Evolutionary conservation across 2,797 vertebrate species (phyloP).

Genomic region (Acanthurus tractus): DNA sequence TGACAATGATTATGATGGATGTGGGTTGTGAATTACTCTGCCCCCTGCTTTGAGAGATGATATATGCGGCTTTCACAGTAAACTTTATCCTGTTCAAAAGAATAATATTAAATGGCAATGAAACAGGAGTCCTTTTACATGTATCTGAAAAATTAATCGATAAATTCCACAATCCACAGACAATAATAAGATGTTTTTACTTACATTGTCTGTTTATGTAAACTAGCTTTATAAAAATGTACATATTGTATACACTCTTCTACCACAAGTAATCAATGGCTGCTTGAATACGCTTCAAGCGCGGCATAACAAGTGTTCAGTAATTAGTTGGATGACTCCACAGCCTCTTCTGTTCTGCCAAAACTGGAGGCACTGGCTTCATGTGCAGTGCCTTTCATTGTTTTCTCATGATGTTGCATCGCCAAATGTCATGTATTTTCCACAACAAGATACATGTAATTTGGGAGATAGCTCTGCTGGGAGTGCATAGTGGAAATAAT

Average conservation of each 20-base stretch:
- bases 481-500: conserved; percentile 77
- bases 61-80: conserved; percentile 16
- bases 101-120: conserved; percentile 1
- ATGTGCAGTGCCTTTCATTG: conserved; percentile 56
- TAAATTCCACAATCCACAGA: not conserved
- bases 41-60: conserved; percentile 32
- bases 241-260: conserved; percentile 31
- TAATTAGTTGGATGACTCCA: conserved; percentile 67
- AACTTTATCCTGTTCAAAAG: conserved; percentile 29
- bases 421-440: conserved; percentile 75
- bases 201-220: conserved; percentile 2
- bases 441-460: conserved; percentile 78
- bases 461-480: conserved; percentile 67
- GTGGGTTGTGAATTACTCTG: conserved; percentile 9
- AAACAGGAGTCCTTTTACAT: conserved; percentile 1
- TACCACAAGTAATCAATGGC: conserved; percentile 49
- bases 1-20: conserved; percentile 61
- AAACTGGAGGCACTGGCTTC: conserved; percentile 60
- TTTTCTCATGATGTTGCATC: conserved; percentile 63
- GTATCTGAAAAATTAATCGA: conserved; percentile 7
- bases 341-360: conserved; percentile 66
- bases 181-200: conserved; percentile 14
- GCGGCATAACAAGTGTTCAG: conserved; percentile 62
- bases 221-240: conserved; percentile 1
- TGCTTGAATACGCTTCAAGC: conserved; percentile 49